Evolutionary conservation across 2,888 invertebrate genomes (phyloP).

Genomic region (Epistrophe grossulariae): DNA sequence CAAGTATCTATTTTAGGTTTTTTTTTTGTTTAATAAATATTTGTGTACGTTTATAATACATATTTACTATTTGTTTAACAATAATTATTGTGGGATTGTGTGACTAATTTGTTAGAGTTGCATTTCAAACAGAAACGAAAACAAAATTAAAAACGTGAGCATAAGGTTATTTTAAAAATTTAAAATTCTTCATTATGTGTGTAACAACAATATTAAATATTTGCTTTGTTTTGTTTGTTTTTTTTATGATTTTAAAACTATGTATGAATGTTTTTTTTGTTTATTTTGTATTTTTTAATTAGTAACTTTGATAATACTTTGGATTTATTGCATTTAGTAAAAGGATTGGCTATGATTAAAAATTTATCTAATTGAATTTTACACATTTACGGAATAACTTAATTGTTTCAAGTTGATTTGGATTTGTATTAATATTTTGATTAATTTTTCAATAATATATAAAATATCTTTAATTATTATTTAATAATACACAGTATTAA

Average conservation of each 20-base stretch:
- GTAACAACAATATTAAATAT: conserved; percentile 33
- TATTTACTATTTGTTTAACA: conserved; percentile 29
- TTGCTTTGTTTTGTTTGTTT: not conserved
- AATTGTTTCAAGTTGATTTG: conserved; percentile 33
- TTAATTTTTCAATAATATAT: conserved; percentile 64
- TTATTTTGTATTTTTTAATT: conserved; percentile 50
- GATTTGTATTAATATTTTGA: conserved; percentile 2
- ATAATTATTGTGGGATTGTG: conserved; percentile 27
- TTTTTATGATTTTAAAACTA: conserved; percentile 6
- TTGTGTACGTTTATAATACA: conserved; percentile 37
- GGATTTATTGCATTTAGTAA: conserved; percentile 34
- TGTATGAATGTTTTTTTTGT: conserved; percentile 23
- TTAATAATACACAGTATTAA: conserved; percentile 75
- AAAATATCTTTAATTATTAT: conserved; percentile 26
- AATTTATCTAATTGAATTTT: conserved; percentile 64
- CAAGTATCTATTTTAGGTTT: conserved; percentile 30
- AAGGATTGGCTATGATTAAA: conserved; percentile 38
- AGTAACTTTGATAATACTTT: conserved; percentile 71
- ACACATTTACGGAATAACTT: conserved; percentile 59
- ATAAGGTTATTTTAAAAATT: conserved; percentile 71
- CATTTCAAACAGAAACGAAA: conserved; percentile 33
- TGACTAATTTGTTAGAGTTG: conserved; percentile 30
- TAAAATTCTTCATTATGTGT: conserved; percentile 54
- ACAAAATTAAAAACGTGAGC: conserved; percentile 65
- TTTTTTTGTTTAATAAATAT: conserved; percentile 28